Evolutionary conservation across 2,888 invertebrate species (phyloP), one percentile per base, ranked within the genome.

Genomic region (Brenthis hecate): DNA sequence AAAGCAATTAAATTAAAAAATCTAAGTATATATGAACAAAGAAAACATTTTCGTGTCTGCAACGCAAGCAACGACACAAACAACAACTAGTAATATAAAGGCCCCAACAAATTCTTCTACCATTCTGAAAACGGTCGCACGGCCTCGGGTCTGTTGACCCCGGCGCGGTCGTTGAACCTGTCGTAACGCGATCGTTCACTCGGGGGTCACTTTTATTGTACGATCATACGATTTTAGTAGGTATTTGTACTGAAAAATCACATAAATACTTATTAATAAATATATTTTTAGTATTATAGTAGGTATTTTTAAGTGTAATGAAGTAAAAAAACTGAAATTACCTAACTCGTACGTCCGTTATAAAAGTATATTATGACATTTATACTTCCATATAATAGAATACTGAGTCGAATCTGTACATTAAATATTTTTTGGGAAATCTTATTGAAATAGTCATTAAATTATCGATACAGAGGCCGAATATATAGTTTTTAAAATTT

Each of bases 81-180:
- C 19, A 13, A 19, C 19, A 43, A 11, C 19, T 62, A 62, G 53
- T 53, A 51, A 53, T 6, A 51, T 51, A 54, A 13, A 62, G 54
- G 28, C 28, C 54, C 47, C 28, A 60, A 43, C 47, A 50, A 43
- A 43, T 14, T 36, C 23, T n/a, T 47, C 11, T 55, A 55, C 54
- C 32, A 48, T 62, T 72, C 74, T 74, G 74, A 73, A 74, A 74
- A 72, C 72, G 73, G 62, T 65, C 67, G 61, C 71, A 66, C 68
- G 69, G 58, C 54, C 69, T 47, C 65, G 55, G 71, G 69, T 67
- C 58, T 62, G 61, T 55, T 71, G 75, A 72, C 70, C 75, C 72
- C 47, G 51, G 68, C 66, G 67, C 72, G 76, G 74, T 48, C 76
- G 69, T 70, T 69, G 75, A 70, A 62, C 76, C 69, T 71, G 66